These are phyloP conservation scores for Mystacornis crossleyi DNA, from an alignment of 2,113 vertebrate genomes.

Conservation along the genomic window DNA sequence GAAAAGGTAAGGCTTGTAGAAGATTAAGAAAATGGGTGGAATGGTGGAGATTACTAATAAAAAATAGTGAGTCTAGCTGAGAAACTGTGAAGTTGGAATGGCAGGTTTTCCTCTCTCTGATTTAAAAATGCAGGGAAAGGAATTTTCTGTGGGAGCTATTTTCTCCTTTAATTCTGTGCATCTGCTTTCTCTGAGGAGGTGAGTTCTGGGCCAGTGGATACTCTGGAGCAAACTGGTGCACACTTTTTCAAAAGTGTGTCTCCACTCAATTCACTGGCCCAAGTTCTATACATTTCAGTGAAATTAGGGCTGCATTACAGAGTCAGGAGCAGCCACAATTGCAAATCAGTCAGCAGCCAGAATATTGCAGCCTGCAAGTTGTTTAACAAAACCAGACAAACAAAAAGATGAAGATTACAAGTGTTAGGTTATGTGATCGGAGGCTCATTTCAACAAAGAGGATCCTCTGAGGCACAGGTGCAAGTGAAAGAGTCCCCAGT, in stretches of 20 bases:
- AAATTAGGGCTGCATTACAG: neutral
- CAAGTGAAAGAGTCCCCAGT: neutral
- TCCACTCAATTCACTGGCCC: neutral
- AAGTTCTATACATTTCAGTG: neutral
- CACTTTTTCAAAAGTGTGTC: neutral
- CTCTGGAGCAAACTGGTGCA: neutral
- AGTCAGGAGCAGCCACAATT: neutral
- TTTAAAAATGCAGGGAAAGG: neutral
- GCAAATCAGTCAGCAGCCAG: neutral
- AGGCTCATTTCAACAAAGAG: neutral
- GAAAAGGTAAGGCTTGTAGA: neutral
- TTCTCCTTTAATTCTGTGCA: neutral
- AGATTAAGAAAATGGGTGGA: neutral
- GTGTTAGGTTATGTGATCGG: neutral
- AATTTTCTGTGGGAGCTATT: neutral
- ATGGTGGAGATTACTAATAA: neutral
- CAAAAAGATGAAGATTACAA: neutral
- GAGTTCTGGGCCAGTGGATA: neutral
- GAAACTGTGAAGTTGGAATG: neutral
- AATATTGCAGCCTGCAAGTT: neutral
- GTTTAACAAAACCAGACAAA: neutral
- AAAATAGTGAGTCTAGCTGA: neutral
- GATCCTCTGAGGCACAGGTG: fast-evolving
- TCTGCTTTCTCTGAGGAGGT: neutral
- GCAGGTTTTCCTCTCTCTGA: neutral